Evolutionary conservation across 2,113 vertebrate genomes (phyloP).

Genomic region (Atherinomorus stipes): DNA sequence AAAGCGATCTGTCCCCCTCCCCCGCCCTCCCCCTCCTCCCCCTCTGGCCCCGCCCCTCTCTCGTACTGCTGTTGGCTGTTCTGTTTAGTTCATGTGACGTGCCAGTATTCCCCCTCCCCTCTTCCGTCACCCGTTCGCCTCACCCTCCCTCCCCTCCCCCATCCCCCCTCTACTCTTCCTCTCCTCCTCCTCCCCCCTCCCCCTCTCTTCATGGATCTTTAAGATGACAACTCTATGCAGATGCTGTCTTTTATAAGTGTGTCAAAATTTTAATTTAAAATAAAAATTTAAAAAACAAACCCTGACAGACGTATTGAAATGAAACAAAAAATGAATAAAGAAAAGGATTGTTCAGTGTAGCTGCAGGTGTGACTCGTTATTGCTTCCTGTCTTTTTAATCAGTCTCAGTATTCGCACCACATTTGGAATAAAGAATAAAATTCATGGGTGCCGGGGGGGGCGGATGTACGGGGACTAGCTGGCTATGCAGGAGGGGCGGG

Average conservation of each 20-base stretch:
- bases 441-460: too few species aligned
- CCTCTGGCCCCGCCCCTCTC: conserved; percentile 55
- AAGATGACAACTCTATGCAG: conserved; percentile 90
- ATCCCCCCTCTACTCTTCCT: not conserved
- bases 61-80: conserved; percentile 87
- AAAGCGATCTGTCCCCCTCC: conserved; percentile 81
- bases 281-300: conserved; percentile 79
- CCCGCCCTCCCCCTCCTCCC: conserved; percentile 22
- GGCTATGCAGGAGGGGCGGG: too few species aligned
- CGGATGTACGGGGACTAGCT: too few species aligned
- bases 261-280: conserved; percentile 87
- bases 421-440: too few species aligned
- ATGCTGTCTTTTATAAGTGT: conserved; percentile 90
- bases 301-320: conserved; percentile 85
- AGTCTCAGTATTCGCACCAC: too few species aligned
- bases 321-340: conserved; percentile 84
- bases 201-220: conserved; percentile 83
- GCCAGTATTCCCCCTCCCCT: conserved; percentile 79
- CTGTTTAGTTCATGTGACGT: conserved; percentile 87
- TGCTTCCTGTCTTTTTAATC: conserved; percentile 33
- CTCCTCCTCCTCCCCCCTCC: conserved; percentile 5
- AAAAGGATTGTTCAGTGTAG: conserved; percentile 87
- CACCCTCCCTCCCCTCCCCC: not conserved
- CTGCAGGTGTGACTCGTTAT: conserved; percentile 38
- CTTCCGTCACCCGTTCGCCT: conserved; percentile 27